Conservation (phyloP, 1,140 invertebrate genomes). For the Reticulitermes speratus region DNA sequence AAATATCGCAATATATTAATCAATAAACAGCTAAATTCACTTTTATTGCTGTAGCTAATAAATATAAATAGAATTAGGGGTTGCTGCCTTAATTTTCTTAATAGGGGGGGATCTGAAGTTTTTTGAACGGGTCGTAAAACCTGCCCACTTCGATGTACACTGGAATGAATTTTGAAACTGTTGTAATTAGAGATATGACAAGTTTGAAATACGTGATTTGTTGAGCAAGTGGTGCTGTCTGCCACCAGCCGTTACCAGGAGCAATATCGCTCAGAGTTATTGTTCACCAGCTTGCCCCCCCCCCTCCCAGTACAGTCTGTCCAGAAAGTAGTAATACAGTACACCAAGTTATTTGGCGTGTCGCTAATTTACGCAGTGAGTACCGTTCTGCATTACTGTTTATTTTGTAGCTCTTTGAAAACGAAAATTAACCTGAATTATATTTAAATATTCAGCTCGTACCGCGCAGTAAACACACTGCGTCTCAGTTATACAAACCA, state of each 20-base stretch:
- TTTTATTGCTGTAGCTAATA: neutral
- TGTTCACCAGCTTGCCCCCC: neutral
- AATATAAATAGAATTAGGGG: neutral
- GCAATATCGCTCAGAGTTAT: neutral
- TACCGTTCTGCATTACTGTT: too few relatives aligned
- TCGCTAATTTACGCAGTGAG: too few relatives aligned
- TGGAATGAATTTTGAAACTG: slow-evolving; percentile 1
- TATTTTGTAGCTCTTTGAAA: too few relatives aligned
- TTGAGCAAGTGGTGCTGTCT: neutral
- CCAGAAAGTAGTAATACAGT: too few relatives aligned
- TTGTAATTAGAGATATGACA: neutral
- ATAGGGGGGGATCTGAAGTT: neutral
- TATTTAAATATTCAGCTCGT: too few relatives aligned
- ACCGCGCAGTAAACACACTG: too few relatives aligned
- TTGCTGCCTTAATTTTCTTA: neutral
- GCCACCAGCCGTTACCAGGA: neutral
- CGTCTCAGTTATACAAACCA: too few relatives aligned
- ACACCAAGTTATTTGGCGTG: too few relatives aligned
- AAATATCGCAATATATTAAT: too few relatives aligned
- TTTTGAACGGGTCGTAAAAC: neutral
- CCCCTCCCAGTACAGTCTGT: neutral
- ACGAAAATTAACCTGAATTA: too few relatives aligned
- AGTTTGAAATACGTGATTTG: neutral
- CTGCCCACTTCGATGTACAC: neutral
- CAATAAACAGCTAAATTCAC: too few relatives aligned